phyloP scores from a whole-genome alignment of 2,113 vertebrate species.

The Sigmodon hispidus region DNA sequence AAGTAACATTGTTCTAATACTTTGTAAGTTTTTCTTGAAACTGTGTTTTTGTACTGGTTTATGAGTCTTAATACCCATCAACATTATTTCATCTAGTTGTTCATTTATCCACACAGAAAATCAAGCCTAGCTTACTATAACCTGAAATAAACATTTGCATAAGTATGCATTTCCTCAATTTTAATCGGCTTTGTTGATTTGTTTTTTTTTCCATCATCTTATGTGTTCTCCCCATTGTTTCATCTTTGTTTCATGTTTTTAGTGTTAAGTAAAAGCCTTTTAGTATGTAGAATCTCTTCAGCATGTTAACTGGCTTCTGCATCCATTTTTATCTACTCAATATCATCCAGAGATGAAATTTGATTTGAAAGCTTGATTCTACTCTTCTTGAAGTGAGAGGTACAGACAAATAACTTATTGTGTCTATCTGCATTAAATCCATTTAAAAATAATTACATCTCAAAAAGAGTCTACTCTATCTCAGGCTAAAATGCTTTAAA shows the following conservation, averaged over 20 bases:
- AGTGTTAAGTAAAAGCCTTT: too few species aligned
- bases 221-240: neutral
- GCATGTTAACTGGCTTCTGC: neutral
- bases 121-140: neutral
- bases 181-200: neutral
- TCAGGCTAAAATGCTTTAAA: constrained; percentile 12
- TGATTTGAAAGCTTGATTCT: neutral
- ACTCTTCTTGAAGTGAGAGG: neutral
- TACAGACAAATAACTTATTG: neutral
- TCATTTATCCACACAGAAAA: neutral
- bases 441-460: neutral
- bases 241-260: neutral
- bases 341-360: neutral
- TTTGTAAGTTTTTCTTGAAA: neutral
- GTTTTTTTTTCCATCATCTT: neutral
- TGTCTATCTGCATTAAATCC: neutral
- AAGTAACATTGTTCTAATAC: neutral
- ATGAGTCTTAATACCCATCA: too few species aligned
- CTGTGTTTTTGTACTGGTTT: neutral
- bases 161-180: neutral
- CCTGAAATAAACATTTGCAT: neutral
- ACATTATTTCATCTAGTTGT: neutral
- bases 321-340: neutral
- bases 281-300: neutral
- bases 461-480: neutral